phyloP scores from a whole-genome alignment of 1,140 invertebrate genomes.

The Intoshia linei region DNA sequence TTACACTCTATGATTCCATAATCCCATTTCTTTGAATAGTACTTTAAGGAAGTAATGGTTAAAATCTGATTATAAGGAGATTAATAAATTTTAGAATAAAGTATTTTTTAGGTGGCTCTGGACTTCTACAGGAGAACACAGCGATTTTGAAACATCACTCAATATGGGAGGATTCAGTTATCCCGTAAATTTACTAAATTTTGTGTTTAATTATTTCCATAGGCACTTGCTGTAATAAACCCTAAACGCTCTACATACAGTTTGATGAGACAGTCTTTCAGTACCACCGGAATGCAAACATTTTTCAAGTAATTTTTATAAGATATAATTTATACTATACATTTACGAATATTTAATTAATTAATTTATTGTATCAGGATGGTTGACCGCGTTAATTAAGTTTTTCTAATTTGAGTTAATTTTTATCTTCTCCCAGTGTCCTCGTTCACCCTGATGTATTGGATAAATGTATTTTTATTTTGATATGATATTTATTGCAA shows the following conservation, averaged over 20 bases:
- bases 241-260: constrained; percentile 84
- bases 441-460: not conserved
- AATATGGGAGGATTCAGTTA: constrained; percentile 52
- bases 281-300: constrained; percentile 61
- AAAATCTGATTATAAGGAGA: not conserved
- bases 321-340: not conserved
- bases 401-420: not conserved
- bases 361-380: not conserved
- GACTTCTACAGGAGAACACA: constrained; percentile 54
- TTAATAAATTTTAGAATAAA: not conserved
- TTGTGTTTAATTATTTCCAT: constrained; percentile 34
- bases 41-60: not conserved
- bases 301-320: constrained; percentile 36
- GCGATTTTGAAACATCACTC: constrained; percentile 45
- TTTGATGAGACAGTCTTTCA: constrained; percentile 62
- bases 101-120: constrained; percentile 45
- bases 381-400: not conserved
- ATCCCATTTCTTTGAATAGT: not conserved
- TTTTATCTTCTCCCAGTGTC: not conserved
- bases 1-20: not conserved
- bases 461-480: constrained; percentile 6
- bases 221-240: constrained; percentile 76
- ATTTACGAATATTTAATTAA: not conserved
- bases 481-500: constrained; percentile 57
- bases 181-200: constrained; percentile 16